Base-by-base conservation (phyloP, 2,113 vertebrate genomes). In the Mormyrus iriodes region DNA sequence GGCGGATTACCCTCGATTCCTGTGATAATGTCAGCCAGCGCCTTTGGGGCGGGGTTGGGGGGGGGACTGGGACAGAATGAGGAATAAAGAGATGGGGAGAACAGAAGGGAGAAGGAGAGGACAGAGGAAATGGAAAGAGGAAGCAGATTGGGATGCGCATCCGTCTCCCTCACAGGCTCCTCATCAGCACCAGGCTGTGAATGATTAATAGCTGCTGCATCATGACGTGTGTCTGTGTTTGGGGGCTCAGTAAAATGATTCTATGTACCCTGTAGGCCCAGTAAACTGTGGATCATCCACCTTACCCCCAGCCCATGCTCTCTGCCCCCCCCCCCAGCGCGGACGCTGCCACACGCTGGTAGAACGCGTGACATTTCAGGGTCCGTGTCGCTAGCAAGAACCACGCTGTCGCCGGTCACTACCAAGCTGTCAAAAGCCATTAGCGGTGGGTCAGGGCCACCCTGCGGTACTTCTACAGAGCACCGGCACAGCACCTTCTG, bases 341-440 rank as follows among this genome's bases (percentile, higher is more conserved):
- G 97, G 89, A 97, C 96, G 94, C 95, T 48, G 92, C 96, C 96
- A 97, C 96, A 97, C 96, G 97, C 95, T 95, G 96, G 95, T 95
- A 97, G 96, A 97, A 96, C 95, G 96, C 93, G 96, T 97, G 97
- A 97, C 97, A 97, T 97, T 97, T 97, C 96, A 15, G 90, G 79
- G 65, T 90, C 87, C 85, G 89, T 90, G 90, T 91, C 89, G 88
- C 90, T 89, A 86, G 85, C 84, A 48, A 89, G 88, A 69, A 7
- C 51, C 90, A 88, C 91, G 21, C 95, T 96, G 96, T 95, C 96
- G 95, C 96, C 97, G 97, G 97, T 97, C 97, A 97, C 97, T 97
- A 97, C 97, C 97, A 98, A 96, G 96, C 97, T 98, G 97, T 98
- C 97, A 98, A 96, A 97, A 97, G 94, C 94, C 97, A 98, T 98